Base-by-base conservation (phyloP, 2,113 vertebrate genomes). In the Brevimyrus niger region DNA sequence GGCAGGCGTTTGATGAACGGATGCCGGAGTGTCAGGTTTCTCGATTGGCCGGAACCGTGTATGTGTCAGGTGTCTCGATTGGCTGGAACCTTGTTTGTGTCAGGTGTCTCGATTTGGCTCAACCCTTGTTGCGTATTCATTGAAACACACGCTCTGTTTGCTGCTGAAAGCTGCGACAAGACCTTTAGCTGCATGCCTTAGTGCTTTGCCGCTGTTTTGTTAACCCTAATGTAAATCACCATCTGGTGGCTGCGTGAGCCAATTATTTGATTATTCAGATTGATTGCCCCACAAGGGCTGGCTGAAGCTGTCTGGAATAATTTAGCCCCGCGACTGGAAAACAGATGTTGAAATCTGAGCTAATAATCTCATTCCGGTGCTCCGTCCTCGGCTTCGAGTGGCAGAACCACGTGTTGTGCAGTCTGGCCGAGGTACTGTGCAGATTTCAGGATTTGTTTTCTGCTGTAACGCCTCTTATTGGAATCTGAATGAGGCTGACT, bases 261-360 rank as follows among this genome's bases (percentile, higher is more conserved):
- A 90, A 92, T 94, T 88, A 94, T 93, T 93, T 92, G 92, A 94
- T 92, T 92, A 93, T 92, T 94, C 93, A 89, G 84, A 91, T 51
- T 90, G 91, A 91, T 92, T 61, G 5, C 88, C 83, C 89, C 48
- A 27, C 86, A 38, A 58, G 89, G 80, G 87, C 76, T 88, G 90
- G 48, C 82, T 89, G 88, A 91, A 89, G 89, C 87, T 87, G 89
- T 86, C 91, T 91, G 90, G 61, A 48, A 89, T 87, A 89, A 92
- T 90, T 65, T 85, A 87, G 91, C 87, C 73, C 46, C 87, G 65
- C 47, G 84, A 91, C 87, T 55, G 48, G 91, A 92, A 92, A 95
- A 92, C 94, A 94, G 94, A 95, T 94, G 94, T 93, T 92, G 87
- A 89, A 91, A 92, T 53, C 89, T 93, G 91, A 94, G 91, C 92